Evolutionary conservation across 2,888 invertebrate species (phyloP).

Genomic region (Rutpela maculata): DNA sequence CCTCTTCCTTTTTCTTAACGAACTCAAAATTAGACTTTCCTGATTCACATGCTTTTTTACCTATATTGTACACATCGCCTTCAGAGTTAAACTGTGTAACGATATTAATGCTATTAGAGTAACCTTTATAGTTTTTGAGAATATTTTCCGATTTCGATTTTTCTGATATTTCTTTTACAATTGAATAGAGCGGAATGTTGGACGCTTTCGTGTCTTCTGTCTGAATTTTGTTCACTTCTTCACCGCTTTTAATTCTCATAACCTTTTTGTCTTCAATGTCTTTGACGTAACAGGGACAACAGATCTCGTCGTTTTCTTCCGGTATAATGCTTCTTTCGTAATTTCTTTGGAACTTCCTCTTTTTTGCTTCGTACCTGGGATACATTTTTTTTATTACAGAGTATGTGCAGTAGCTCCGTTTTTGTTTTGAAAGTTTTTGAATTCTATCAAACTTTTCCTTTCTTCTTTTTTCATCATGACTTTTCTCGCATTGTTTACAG

Average conservation of each 20-base stretch:
- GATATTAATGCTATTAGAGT: not conserved
- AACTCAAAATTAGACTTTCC: not conserved
- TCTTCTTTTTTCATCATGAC: slow-evolving; percentile 3
- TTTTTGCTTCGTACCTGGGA: slow-evolving; percentile 38
- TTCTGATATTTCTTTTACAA: slow-evolving; percentile 20
- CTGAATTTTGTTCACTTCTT: not conserved
- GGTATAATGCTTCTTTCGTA: slow-evolving; percentile 7
- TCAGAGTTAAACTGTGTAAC: not conserved
- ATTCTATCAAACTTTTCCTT: not conserved
- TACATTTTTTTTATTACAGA: slow-evolving; percentile 20
- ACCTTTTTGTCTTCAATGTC: not conserved
- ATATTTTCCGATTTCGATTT: not conserved
- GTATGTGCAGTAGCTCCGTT: slow-evolving; percentile 3
- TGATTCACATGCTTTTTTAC: not conserved
- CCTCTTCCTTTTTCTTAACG: not conserved
- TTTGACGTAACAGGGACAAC: slow-evolving; percentile 1
- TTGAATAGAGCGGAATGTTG: not conserved
- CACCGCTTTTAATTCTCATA: not conserved
- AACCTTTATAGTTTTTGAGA: not conserved
- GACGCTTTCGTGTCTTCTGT: not conserved
- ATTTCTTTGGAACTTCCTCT: slow-evolving; percentile 17
- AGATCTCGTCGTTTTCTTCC: not conserved
- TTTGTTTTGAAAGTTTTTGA: not conserved
- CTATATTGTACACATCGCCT: not conserved
- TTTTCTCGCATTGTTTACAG: slow-evolving; percentile 41